These are phyloP conservation scores for Lepidochitona cinerea DNA, from an alignment of 2,888 invertebrate genomes.

Conservation along the genomic window DNA sequence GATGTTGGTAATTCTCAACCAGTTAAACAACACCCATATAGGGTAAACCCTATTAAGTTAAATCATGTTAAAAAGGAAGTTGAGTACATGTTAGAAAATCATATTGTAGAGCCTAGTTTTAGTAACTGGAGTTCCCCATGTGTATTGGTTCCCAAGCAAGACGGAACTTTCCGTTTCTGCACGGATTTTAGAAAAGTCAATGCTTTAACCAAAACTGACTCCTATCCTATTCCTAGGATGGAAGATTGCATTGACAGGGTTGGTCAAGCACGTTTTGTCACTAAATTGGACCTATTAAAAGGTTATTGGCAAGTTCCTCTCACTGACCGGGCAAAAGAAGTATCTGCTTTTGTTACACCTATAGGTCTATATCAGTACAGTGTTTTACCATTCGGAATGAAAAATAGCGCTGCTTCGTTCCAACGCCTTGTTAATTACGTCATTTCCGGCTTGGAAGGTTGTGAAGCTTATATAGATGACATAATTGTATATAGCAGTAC, in stretches of 20 bases:
- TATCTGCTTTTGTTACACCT: constrained; percentile 29
- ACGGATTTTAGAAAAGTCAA: constrained; percentile 24
- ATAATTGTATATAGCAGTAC: constrained; percentile 12
- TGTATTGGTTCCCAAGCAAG: constrained; percentile 31
- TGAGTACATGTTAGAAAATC: constrained; percentile 38
- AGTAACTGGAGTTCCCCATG: too few relatives aligned
- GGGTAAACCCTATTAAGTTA: constrained; percentile 16
- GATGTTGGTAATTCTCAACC: too few relatives aligned
- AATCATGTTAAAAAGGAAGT: constrained; percentile 26
- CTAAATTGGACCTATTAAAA: neutral
- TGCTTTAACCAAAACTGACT: neutral
- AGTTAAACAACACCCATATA: constrained; percentile 16
- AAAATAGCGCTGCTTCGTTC: constrained; percentile 33
- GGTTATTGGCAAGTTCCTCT: constrained; percentile 25
- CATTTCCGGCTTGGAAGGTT: neutral
- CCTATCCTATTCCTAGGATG: neutral
- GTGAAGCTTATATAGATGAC: constrained; percentile 33
- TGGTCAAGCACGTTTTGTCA: neutral
- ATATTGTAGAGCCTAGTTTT: constrained; percentile 44
- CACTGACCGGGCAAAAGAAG: constrained; percentile 31
- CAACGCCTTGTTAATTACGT: constrained; percentile 29
- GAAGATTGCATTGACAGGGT: neutral
- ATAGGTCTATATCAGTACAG: constrained; percentile 26
- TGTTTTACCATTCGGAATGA: constrained; percentile 41
- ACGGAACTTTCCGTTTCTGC: constrained; percentile 30